Evolutionary conservation across 2,797 vertebrate genomes (phyloP), one percentile per base, ranked within the genome.

Genomic region (Oreochromis grahami): DNA sequence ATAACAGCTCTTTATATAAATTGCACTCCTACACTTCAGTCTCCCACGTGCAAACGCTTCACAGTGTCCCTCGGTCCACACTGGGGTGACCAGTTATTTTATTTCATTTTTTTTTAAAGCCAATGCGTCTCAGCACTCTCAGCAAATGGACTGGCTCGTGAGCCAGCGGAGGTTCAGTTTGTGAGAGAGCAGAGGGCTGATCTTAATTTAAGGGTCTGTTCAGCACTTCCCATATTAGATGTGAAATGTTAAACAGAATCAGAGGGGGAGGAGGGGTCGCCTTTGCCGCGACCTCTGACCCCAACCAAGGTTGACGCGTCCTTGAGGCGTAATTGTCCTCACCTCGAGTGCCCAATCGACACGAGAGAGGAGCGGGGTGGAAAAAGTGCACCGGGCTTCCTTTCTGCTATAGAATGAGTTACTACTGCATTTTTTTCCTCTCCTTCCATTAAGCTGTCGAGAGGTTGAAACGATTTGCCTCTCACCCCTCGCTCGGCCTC

Each of bases 191-290:
- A 2, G 14, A 81, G 76, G 84, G 81, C 85, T 70, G 83, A 83
- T 91, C 91, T 94, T 95, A 94, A 95, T 95, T 95, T 94, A 94
- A 90, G 89, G 82, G 89, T 93, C 88, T 86, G 88, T 91, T 93
- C 89, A 91, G 91, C 91, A 92, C 92, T 95, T 93, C 94, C 80
- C 85, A 90, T 94, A 95, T 95, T 93, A 94, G 93, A 91, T 92
- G 88, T 84, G 74, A 92, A 93, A 94, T 92, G 93, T 95, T 94
- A 93, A 95, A 92, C 92, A 87, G 84, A 29, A 63, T 36, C 58
- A 36, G 58, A 63, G 36, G 24, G 41, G 43, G 65, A 15, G 84
- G 85, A 84, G 81, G 80, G 86, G 87, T 85, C 60, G 86, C 86
- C 84, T 84, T 93, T 88, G 91, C 82, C 2, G 21, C 52, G 70